Evolutionary conservation across 2,888 invertebrate species (phyloP), one percentile per base, ranked within the genome.

Genomic region (Chrysolina oricalcia): DNA sequence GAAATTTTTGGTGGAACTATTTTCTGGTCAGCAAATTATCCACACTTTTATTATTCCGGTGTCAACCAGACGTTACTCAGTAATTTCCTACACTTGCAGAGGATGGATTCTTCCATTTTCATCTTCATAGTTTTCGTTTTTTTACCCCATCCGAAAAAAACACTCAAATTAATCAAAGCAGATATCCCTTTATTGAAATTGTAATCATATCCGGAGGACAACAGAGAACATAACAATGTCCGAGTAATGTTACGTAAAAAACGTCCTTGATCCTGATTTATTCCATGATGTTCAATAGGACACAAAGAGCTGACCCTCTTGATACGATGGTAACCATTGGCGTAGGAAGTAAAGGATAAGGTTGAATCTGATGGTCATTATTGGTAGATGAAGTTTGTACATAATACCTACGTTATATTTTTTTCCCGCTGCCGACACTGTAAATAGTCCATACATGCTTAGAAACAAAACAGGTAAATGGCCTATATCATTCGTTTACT

Each of bases 231-330:
- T 73, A 63, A 73, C 71, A 73, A 78, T 74, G 76, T 81, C 77
- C 74, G 81, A 80, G 82, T 80, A 86, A 85, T 86, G 85, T 85
- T 81, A 85, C 84, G 85, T 85, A 85, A 85, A 86, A 86, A 85
- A 82, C 82, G 79, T 80, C 81, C 82, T 81, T 83, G 79, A 74
- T 79, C 73, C 74, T 83, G 83, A 84, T 85, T 85, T 85, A 85
- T 84, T 73, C 72, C 70, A 75, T 74, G 74, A 73, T 76, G 80
- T 81, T 80, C 79, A 81, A 79, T 81, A 79, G 82, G 82, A 82
- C 81, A 81, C 75, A 78, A 69, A 70, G 75, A 74, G 70, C 68
- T 77, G 73, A 62, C 72, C 71, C 76, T 75, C 71, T 71, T 70
- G 56, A 64, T 48, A 35, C 35, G 56, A 69, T 63, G 53, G 53